Conservation (phyloP, 2,113 vertebrate species). For the Cinclus mexicanus region DNA sequence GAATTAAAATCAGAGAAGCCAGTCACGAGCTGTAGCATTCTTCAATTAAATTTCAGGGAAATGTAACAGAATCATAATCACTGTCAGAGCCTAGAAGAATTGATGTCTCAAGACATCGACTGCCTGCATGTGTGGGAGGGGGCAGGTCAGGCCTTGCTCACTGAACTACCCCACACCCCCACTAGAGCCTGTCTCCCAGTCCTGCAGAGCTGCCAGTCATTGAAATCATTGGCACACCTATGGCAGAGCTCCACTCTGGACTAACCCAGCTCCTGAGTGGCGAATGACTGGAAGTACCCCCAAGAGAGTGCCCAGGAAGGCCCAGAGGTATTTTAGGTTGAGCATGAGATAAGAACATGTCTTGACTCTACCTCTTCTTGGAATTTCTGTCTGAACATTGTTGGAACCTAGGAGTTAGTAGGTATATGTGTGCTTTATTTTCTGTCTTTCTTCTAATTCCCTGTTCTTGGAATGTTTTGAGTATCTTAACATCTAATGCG, state of each 20-base stretch:
- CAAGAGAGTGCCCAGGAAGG: background rate
- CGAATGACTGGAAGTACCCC: background rate
- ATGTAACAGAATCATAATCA: background rate
- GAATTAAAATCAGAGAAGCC: background rate
- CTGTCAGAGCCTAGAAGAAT: background rate
- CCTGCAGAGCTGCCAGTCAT: background rate
- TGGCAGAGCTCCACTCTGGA: no score
- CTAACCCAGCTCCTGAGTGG: no score
- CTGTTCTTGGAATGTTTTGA: background rate
- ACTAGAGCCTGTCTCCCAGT: no score
- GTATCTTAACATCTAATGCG: fast-evolving
- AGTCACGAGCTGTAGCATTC: background rate
- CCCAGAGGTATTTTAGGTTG: background rate
- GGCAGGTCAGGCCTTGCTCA: background rate
- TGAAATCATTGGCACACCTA: background rate
- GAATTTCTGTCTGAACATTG: background rate
- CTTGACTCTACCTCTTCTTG: background rate
- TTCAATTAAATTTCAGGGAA: slow-evolving; percentile 27
- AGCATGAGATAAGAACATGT: fast-evolving
- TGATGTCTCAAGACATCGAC: background rate
- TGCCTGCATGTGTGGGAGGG: background rate
- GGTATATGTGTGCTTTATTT: background rate
- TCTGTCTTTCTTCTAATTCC: background rate
- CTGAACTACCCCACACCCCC: background rate
- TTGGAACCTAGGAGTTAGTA: background rate